Conservation (phyloP, 2,797 vertebrate species). For the Pogoniulus pusillus region DNA sequence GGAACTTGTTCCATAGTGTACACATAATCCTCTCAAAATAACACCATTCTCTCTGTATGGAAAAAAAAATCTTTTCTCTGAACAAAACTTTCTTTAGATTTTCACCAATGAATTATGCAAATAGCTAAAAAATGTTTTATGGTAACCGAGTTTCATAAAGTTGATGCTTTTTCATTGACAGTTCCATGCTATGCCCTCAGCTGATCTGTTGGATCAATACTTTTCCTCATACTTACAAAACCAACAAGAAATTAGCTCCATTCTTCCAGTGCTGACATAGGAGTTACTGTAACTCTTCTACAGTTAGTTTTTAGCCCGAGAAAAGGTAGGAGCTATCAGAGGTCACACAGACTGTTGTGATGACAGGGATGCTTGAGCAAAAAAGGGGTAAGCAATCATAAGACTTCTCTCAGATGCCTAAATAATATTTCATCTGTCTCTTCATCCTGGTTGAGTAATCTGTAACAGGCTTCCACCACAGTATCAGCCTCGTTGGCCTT, state of each 20-base stretch:
- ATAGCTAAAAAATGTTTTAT: background rate
- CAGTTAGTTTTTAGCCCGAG: background rate
- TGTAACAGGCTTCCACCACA: too few relatives aligned
- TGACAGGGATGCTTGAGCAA: too few relatives aligned
- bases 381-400: too few relatives aligned
- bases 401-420: too few relatives aligned
- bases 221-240: background rate
- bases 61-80: background rate
- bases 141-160: background rate
- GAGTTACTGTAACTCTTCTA: background rate
- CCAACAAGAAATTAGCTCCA: background rate
- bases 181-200: background rate
- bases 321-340: background rate
- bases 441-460: too few relatives aligned
- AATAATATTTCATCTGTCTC: too few relatives aligned
- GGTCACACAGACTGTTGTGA: background rate
- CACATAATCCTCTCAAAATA: background rate
- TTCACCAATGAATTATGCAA: background rate
- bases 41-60: background rate
- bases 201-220: background rate
- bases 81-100: background rate
- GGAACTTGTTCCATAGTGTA: background rate
- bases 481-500: too few relatives aligned
- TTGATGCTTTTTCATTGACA: background rate
- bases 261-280: background rate